A percentile compares a stretch with the other conserved stretches of the same genome.
Conservation (phyloP, 2,888 invertebrate genomes). For the Philhelius pedissequus region DNA sequence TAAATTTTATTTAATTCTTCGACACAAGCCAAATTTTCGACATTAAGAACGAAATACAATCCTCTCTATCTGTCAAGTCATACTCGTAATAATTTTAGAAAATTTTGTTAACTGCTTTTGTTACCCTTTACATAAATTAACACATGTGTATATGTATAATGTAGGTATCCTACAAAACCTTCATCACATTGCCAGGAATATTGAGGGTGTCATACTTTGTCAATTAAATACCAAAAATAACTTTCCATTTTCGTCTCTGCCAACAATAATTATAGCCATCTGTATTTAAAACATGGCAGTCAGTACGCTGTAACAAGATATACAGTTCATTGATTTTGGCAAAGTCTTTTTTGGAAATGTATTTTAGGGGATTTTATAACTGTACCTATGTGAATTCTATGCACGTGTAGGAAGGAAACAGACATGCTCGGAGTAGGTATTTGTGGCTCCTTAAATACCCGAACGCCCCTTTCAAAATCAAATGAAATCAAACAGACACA, state of each 20-base stretch:
- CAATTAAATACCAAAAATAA: background rate
- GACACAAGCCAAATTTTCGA: too few relatives aligned
- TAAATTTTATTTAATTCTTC: too few relatives aligned
- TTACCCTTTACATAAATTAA: too few relatives aligned
- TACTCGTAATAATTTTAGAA: too few relatives aligned
- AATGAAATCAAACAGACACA: too few relatives aligned
- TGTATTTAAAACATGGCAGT: background rate
- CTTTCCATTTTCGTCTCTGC: background rate
- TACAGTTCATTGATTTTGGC: conserved; percentile 44
- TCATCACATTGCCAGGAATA: background rate
- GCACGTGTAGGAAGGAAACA: background rate
- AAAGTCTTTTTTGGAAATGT: background rate
- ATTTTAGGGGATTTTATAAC: conserved; percentile 30
- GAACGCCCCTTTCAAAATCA: too few relatives aligned
- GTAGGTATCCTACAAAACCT: background rate
- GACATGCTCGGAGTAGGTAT: background rate
- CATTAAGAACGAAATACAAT: too few relatives aligned
- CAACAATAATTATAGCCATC: background rate
- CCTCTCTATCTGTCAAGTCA: too few relatives aligned
- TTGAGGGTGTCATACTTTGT: background rate
- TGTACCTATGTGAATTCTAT: conserved; percentile 16
- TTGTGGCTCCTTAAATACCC: too few relatives aligned
- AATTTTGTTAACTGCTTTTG: too few relatives aligned
- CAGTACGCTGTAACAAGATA: background rate
- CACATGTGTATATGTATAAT: too few relatives aligned